Base-by-base conservation (phyloP, 2,888 invertebrate genomes). In the Cerastoderma edule region DNA sequence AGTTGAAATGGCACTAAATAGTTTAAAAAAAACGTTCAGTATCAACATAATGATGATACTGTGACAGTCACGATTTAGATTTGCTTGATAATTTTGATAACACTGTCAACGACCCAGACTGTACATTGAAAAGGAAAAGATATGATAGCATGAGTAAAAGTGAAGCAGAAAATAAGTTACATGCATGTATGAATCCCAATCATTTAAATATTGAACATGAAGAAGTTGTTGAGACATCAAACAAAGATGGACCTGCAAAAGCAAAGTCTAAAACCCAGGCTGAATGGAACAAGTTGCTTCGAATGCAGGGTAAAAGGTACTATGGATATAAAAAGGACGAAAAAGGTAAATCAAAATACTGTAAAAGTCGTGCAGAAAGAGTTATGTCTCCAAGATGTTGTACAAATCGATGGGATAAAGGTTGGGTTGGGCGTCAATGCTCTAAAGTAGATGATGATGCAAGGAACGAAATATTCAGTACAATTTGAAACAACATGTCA, bases 241-340 rank as follows among this genome's bases (percentile, higher is more conserved):
- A 69, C n/a, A n/a, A n/a, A n/a, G n/a, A n/a, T n/a, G n/a, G n/a
- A n/a, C n/a, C n/a, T n/a, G n/a, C n/a, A 32, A 19, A n/a, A 33
- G n/a, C 8, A 57, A 28, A 46, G 24, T 3, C 6, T 27, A 57
- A 32, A 46, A 22, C 63, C 24, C 3, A 16, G 30, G 30, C 48
- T 32, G n/a, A 48, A 13, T 10, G 16, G 24, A 63, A 70, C 27
- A 63, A 70, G 30, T 8, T 24, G n/a, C 27, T 64, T 24, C 13
- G 70, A 64, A 70, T 70, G 70, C 63, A 70, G 32, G 70, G 70
- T 19, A 64, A 64, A 22, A 50, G 30, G 6, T 70, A 70, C 35
- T 8, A 4, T 32, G 70, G 70, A n/a, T 39, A 24, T 48, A 8
- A 28, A 48, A 70, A 64, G 22, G 70, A 28, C 24, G 22, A 24